Base-by-base conservation (phyloP, 2,888 invertebrate species). In the Harmothoe impar region DNA sequence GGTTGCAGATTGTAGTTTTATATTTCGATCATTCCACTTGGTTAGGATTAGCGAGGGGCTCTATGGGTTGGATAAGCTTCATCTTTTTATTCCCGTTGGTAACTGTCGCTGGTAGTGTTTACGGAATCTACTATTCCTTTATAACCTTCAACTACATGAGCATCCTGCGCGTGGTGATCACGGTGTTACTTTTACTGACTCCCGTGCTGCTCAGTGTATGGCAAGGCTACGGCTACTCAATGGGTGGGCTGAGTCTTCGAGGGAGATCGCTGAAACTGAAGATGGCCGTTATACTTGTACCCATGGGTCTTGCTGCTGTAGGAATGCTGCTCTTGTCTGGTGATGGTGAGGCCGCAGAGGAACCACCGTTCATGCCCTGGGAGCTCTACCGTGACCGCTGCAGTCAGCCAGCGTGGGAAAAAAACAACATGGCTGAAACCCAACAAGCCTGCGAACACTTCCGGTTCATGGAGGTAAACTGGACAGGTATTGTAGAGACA, bases 41-140 rank as follows among this genome's bases (percentile, higher is more conserved):
- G 90, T 31, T 90, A 15, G 90, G 90, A 12, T 25, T 90, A 20
- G 90, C 90, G 1, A 68, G 90, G 25, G 90, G 72, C 51, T 90
- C 90, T 7, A 54, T 90, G 52, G 90, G 90, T 10, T 90, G 90
- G 90, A 23, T 81, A 0, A 15, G 51, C 12, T 88, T 90, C 78
- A 56, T 52, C 10, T 15, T 90, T 5, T 23, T 89, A 7, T 54
- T 78, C 15, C 90, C 90, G 10, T 72, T 90, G 29, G 54, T 90
- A 0, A 89, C 88, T 3, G 12, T 90, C 15, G 90, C 23, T 15
- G 90, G 90, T 17, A 88, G 51, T 10, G 25, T 90, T 10, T 88
- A 89, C n/a, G 89, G 88, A 5, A 52, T 90, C 31, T 88, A 88
- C 35, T 88, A 81, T 25, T 52, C 72, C 23, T 10, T 89, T n/a